Base-by-base conservation (phyloP, 2,888 invertebrate species). In the Caprella mutica region DNA sequence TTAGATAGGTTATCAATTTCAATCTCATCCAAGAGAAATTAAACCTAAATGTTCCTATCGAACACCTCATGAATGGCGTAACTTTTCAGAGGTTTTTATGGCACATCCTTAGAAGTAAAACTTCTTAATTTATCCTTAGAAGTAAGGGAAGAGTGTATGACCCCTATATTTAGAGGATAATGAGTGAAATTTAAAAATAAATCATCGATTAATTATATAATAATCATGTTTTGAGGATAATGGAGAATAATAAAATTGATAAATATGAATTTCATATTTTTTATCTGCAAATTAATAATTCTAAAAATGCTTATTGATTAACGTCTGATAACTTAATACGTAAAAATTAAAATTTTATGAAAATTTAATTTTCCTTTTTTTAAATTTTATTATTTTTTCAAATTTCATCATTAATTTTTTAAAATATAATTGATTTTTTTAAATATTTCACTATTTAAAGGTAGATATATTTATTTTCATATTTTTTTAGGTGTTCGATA, bases 221-320 rank as follows among this genome's bases (percentile, higher is more conserved):
- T 17, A 35, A 14, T n/a, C n/a, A 35, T 8, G 30, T 17, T 51
- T 8, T 51, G 35, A 9, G n/a, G 38, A 23, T 42, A 17, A 5
- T n/a, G n/a, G 23, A 21, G 23, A n/a, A n/a, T 35, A 42, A 17
- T n/a, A 14, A 21, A 24, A 35, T 53, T 17, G 14, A 5, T 42
- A 23, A 23, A 23, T 52, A 33, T 53, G 21, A 35, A 35, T 38
- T 19, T 42, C 24, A n/a, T 19, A 42, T 17, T 52, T 8, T 52
- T 4, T 52, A 21, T 52, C 9, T 52, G 17, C 38, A n/a, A 38
- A 19, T 52, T 5, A 21, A 19, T 52, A n/a, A 38, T 4, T 52
- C n/a, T 52, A 19, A 38, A 19, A 38, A 19, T 52, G 26, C 38
- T 14, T 52, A 17, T 50, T n/a, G n/a, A n/a, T n/a, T n/a, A n/a